These are phyloP conservation scores for Cataglyphis cursor DNA, from an alignment of 2,888 invertebrate species.

Conservation along the genomic window DNA sequence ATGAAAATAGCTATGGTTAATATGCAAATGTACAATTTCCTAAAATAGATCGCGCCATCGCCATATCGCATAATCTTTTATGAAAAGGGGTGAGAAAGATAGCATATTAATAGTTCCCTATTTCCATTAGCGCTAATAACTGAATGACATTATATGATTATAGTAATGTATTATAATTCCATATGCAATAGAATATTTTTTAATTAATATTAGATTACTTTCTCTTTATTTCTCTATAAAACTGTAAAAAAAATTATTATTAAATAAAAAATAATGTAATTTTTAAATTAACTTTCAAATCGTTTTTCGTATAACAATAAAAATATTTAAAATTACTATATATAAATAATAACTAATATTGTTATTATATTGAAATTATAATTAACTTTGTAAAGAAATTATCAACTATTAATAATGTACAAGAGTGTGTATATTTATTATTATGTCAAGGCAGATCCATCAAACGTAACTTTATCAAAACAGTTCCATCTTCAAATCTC, in stretches of 20 bases:
- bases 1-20: constrained; percentile 42
- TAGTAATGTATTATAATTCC: not conserved
- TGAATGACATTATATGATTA: not conserved
- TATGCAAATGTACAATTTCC: constrained; percentile 38
- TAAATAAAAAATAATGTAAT: not conserved
- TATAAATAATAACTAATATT: not conserved
- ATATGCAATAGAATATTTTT: not conserved
- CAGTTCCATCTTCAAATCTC: constrained; percentile 38
- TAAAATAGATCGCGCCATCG: constrained; percentile 21
- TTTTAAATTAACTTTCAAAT: not conserved
- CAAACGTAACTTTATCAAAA: constrained; percentile 51
- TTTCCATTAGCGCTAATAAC: not conserved
- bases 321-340: not conserved
- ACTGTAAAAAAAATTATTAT: too few relatives aligned
- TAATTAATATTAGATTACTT: not conserved
- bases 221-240: not conserved
- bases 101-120: constrained; percentile 8
- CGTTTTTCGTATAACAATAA: not conserved
- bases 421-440: not conserved
- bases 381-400: not conserved
- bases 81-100: not conserved
- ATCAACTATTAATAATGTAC: not conserved
- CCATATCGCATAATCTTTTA: constrained; percentile 6
- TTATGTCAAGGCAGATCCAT: constrained; percentile 34
- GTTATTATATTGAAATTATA: not conserved